A percentile compares a stretch with the other conserved stretches of the same genome.
phyloP scores from a whole-genome alignment of 2,888 invertebrate species.

The Trichogramma dendrolimi region DNA sequence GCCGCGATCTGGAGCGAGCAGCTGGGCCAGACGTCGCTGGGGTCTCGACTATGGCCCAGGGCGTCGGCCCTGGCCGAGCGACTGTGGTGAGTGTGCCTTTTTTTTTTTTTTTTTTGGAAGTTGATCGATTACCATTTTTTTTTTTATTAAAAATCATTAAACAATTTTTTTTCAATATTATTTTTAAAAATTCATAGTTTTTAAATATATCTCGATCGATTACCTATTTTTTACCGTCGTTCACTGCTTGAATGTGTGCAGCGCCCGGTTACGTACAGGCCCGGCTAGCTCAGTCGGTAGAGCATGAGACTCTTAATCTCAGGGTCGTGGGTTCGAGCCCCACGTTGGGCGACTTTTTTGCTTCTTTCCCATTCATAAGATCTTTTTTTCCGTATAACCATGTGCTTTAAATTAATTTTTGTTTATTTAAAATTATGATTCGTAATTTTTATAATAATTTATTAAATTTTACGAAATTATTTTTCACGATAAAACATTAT shows the following conservation, averaged over 20 bases:
- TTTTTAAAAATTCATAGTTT: neutral
- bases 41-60: constrained; percentile 79
- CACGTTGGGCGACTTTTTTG: constrained; percentile 41
- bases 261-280: constrained; percentile 4
- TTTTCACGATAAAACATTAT: neutral
- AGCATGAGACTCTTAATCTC: constrained; percentile 49
- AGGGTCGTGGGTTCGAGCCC: constrained; percentile 49
- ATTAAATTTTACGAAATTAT: neutral
- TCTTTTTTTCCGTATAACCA: too few relatives aligned
- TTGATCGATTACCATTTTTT: too few relatives aligned
- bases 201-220: neutral
- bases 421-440: constrained; percentile 7
- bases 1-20: constrained; percentile 85
- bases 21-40: constrained; percentile 68
- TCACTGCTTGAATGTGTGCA: neutral
- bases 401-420: neutral
- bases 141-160: neutral
- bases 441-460: constrained; percentile 7
- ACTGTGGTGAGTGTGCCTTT: constrained; percentile 56
- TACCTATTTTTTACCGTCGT: neutral
- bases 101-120: neutral
- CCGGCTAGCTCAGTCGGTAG: constrained; percentile 43
- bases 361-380: too few relatives aligned
- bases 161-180: neutral
- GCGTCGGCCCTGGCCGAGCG: constrained; percentile 78